Evolutionary conservation across 2,797 vertebrate genomes (phyloP).

Genomic region (Xenops minutus): DNA sequence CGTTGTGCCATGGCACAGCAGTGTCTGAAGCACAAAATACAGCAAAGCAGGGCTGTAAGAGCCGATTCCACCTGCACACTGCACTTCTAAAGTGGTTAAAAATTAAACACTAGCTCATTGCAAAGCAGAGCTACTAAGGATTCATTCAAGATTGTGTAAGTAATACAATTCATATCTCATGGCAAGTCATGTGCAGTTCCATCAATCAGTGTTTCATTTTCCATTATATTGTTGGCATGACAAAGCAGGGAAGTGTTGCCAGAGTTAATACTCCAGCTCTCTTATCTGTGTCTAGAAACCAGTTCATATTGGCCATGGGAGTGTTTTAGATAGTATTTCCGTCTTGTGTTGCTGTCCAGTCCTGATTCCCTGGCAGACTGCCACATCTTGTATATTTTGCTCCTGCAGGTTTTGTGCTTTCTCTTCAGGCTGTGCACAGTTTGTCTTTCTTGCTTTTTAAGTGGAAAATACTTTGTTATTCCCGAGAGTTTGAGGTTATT

Average conservation of each 20-base stretch:
- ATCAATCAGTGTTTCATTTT: slow-evolving; percentile 6
- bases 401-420: neutral
- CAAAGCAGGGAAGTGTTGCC: neutral
- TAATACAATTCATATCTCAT: neutral
- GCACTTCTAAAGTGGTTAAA: neutral
- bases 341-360: neutral
- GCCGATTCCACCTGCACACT: neutral
- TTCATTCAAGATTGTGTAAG: neutral
- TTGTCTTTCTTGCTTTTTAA: neutral
- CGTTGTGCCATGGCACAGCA: neutral
- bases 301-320: neutral
- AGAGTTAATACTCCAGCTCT: neutral
- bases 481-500: neutral
- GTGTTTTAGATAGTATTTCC: neutral
- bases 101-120: neutral
- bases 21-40: neutral
- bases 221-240: slow-evolving; percentile 9
- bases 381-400: neutral
- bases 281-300: neutral
- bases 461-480: neutral
- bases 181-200: neutral
- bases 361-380: neutral
- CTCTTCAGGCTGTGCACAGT: neutral
- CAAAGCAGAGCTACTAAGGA: neutral
- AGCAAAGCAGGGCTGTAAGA: neutral